phyloP scores from a whole-genome alignment of 2,113 vertebrate genomes.

The Sardina pilchardus region DNA sequence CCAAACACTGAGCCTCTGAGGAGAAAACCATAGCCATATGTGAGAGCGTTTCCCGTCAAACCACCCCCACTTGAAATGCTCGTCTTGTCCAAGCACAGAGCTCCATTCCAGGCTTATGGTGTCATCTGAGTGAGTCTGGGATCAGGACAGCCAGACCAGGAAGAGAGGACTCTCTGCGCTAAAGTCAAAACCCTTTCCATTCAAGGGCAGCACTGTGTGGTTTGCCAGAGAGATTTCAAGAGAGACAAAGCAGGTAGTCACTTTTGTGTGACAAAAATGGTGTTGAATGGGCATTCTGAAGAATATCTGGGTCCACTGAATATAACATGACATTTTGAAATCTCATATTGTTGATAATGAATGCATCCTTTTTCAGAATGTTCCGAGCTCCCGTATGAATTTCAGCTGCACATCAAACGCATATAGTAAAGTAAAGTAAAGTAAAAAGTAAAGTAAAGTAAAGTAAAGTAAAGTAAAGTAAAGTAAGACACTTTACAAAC shows the following conservation, averaged over 20 bases:
- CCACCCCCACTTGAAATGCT: not conserved
- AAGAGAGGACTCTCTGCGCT: not conserved
- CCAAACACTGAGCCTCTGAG: not conserved
- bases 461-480: no score
- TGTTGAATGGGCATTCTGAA: no score
- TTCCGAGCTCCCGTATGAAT: no score
- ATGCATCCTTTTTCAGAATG: no score
- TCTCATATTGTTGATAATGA: no score
- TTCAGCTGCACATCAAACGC: no score
- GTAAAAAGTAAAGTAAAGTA: no score
- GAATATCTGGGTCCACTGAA: no score
- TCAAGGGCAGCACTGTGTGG: not conserved
- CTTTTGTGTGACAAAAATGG: no score
- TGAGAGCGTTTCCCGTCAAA: not conserved
- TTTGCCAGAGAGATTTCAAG: not conserved
- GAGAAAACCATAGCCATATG: not conserved
- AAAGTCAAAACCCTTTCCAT: not conserved
- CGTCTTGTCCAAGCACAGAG: not conserved
- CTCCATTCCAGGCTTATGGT: not conserved
- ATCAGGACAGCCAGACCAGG: not conserved
- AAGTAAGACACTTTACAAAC: no score
- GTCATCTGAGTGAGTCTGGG: not conserved
- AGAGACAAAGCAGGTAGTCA: not conserved
- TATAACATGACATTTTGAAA: no score
- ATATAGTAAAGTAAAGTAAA: no score